A percentile compares a stretch with the other conserved stretches of the same genome.
Conservation (phyloP, 2,888 invertebrate genomes). For the Calameuta pallipes region DNA sequence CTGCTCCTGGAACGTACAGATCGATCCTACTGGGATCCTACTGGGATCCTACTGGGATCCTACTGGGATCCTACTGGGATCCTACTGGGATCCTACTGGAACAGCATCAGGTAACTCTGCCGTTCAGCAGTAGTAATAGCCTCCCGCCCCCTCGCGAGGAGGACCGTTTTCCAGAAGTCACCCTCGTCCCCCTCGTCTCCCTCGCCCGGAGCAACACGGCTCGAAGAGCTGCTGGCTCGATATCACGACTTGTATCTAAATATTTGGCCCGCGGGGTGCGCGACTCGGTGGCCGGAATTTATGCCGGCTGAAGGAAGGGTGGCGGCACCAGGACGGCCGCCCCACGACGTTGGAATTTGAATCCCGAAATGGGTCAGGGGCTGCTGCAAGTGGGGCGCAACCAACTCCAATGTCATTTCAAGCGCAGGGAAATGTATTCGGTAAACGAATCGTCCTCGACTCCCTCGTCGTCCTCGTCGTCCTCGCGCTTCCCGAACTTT, state of each 20-base stretch:
- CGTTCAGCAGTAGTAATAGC: not conserved
- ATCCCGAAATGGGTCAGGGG: constrained; percentile 53
- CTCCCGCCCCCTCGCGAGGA: not conserved
- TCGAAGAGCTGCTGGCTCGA: constrained; percentile 7
- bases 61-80: too few relatives aligned
- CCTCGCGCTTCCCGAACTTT: too few relatives aligned
- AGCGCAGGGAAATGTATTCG: too few relatives aligned
- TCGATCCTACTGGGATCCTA: not conserved
- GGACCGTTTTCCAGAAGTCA: not conserved
- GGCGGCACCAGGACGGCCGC: not conserved
- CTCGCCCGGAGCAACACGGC: not conserved
- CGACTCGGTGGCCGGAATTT: constrained; percentile 42
- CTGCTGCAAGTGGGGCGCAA: constrained; percentile 9
- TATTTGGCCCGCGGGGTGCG: constrained; percentile 42
- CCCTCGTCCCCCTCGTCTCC: not conserved
- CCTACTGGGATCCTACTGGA: not conserved
- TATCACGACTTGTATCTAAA: constrained; percentile 45
- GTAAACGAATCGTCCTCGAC: too few relatives aligned
- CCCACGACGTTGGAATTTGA: constrained; percentile 18
- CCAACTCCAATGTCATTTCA: not conserved
- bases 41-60: too few relatives aligned
- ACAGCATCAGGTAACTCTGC: constrained; percentile 17
- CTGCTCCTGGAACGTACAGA: not conserved
- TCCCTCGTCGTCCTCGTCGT: too few relatives aligned
- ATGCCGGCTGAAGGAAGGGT: constrained; percentile 27